Evolutionary conservation across 1,140 invertebrate species (phyloP).

Genomic region (Eulimnadia texana): DNA sequence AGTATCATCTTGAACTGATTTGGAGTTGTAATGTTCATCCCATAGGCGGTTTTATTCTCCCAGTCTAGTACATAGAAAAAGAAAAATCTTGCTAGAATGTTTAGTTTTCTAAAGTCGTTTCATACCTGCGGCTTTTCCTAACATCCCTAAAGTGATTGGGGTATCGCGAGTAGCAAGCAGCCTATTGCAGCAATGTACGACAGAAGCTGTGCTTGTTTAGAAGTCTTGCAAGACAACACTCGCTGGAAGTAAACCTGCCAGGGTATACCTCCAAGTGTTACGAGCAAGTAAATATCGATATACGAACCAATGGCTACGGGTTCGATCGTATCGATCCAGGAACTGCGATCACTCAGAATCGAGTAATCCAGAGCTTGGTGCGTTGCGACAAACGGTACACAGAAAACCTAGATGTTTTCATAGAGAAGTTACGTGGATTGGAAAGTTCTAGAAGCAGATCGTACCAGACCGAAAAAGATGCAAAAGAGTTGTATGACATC

Average conservation of each 20-base stretch:
- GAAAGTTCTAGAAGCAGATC: constrained; percentile 19
- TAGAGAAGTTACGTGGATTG: constrained; percentile 21
- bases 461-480: constrained; percentile 57
- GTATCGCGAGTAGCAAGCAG: constrained; percentile 56
- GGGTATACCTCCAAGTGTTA: constrained; percentile 67
- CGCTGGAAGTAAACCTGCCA: constrained; percentile 79
- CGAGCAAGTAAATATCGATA: constrained; percentile 50
- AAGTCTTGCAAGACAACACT: constrained; percentile 57
- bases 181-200: constrained; percentile 57
- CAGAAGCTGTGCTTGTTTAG: constrained; percentile 48
- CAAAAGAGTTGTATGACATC: constrained; percentile 65
- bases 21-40: constrained; percentile 29
- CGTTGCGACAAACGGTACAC: constrained; percentile 48
- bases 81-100: no score
- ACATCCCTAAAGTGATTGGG: constrained; percentile 53
- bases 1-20: constrained; percentile 46
- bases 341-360: constrained; percentile 30
- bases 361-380: constrained; percentile 42
- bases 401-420: constrained; percentile 38
- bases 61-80: constrained; percentile 37
- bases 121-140: constrained; percentile 47
- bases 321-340: constrained; percentile 48
- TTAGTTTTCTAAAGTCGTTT: no score
- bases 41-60: constrained; percentile 36
- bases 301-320: constrained; percentile 42